phyloP scores from a whole-genome alignment of 92 coral and sea anemone species.

The Epizoanthus ramosus region DNA sequence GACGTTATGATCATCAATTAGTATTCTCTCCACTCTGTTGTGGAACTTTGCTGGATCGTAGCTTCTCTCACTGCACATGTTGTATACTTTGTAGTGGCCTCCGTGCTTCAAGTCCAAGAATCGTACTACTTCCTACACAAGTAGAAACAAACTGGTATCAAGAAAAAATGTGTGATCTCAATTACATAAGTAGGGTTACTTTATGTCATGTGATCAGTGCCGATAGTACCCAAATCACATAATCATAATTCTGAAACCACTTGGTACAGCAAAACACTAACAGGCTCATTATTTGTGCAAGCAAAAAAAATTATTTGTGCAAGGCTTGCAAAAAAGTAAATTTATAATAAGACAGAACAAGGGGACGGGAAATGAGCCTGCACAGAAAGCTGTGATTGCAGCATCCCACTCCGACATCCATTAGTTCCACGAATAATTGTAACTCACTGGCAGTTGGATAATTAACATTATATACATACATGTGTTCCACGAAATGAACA shows the following conservation, averaged over 20 bases:
- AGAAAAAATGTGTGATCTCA: not conserved
- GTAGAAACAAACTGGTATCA: not conserved
- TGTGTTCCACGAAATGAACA: not conserved
- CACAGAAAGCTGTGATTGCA: no score
- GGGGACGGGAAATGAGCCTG: no score
- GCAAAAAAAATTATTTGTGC: no score
- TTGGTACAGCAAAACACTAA: not conserved
- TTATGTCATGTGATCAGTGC: no score
- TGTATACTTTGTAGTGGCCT: conserved; percentile 94
- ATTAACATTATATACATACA: not conserved
- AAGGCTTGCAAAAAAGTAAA: no score
- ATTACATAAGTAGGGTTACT: no score
- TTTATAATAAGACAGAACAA: no score
- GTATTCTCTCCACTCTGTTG: conserved; percentile 91
- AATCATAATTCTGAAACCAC: no score
- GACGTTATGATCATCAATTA: conserved; percentile 96
- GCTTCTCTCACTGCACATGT: conserved; percentile 96
- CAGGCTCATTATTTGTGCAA: no score
- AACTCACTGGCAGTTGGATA: not conserved
- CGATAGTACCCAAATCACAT: not conserved
- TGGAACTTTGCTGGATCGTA: conserved; percentile 93
- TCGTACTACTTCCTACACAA: conserved; percentile 88
- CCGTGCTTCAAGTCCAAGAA: conserved; percentile 94
- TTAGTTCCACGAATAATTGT: not conserved
- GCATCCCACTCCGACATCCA: not conserved